Evolutionary conservation across 1,140 invertebrate species (phyloP), one percentile per base, ranked within the genome.

Genomic region (Scaptodrosophila lebanonensis): DNA sequence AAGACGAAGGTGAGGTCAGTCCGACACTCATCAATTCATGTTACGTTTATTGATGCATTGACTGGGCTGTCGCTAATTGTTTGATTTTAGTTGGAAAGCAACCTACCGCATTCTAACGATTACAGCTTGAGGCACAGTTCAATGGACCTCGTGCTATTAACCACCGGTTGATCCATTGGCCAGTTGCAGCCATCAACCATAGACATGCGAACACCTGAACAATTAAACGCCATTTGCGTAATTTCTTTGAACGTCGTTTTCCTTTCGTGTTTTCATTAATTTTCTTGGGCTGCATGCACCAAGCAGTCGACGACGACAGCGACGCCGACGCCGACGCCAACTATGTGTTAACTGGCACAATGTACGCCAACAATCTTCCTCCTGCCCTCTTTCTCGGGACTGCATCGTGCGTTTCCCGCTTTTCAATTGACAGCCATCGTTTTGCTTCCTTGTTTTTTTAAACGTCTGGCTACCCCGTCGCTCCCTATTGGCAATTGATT

Each of bases 401-500:
- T 29, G 32, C 25, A 42, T 42, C 39, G 49, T 51, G 42, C 67
- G 51, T 50, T 63, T 52, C 13, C 25, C 27, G 29, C 44, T 30
- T 75, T 62, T 64, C 45, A 75, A 70, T 70, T 75, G 71, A 75
- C 69, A 67, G 65, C 64, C 48, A 35, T 40, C 40, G 51, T 59
- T 57, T 58, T 56, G 67, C 67, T 76, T 76, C 72, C 72, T 76
- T 77, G 72, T 76, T 76, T 67, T n/a, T n/a, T n/a, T n/a, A n/a
- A n/a, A n/a, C n/a, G n/a, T n/a, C n/a, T n/a, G n/a, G n/a, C n/a
- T n/a, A n/a, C 59, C 65, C 70, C 69, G 65, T 75, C 68, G 58
- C 64, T n/a, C n/a, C n/a, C n/a, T n/a, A 75, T 75, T 75, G 59
- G 35, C 64, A 73, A 73, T 52, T 36, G 72, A 54, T 58, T 49